phyloP scores from a whole-genome alignment of 2,797 vertebrate species.

The Ispidina picta region DNA sequence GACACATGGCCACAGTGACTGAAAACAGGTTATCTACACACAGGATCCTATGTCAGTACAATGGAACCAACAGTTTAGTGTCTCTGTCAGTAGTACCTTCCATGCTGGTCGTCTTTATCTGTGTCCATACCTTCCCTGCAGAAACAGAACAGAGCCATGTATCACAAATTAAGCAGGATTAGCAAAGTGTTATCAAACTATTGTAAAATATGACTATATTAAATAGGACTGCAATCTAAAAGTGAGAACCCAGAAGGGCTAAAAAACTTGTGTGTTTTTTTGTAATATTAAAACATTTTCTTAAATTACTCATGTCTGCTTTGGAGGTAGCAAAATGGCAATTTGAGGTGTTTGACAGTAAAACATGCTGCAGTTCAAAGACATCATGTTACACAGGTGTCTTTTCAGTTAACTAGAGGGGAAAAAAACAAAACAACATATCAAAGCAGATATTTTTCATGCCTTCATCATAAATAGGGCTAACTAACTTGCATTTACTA shows the following conservation, averaged over 20 bases:
- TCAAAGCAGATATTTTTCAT: neutral
- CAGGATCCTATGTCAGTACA: neutral
- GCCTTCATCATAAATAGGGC: neutral
- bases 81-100: slow-evolving; percentile 83
- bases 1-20: neutral
- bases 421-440: neutral
- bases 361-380: slow-evolving; percentile 54
- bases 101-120: slow-evolving; percentile 94
- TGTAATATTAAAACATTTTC: slow-evolving; percentile 3
- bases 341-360: slow-evolving; percentile 41
- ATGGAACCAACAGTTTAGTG: neutral
- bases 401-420: neutral
- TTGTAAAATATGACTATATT: neutral
- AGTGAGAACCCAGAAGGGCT: neutral
- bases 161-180: neutral
- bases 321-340: slow-evolving; percentile 26
- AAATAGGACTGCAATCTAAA: neutral
- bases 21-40: neutral
- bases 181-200: neutral
- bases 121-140: slow-evolving; percentile 94
- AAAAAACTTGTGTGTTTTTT: neutral
- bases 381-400: slow-evolving; percentile 26
- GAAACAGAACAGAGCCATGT: slow-evolving; percentile 57
- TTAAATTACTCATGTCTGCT: neutral
- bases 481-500: neutral